Conservation (phyloP, 2,797 vertebrate species). For the Lagocephalus sceleratus region DNA sequence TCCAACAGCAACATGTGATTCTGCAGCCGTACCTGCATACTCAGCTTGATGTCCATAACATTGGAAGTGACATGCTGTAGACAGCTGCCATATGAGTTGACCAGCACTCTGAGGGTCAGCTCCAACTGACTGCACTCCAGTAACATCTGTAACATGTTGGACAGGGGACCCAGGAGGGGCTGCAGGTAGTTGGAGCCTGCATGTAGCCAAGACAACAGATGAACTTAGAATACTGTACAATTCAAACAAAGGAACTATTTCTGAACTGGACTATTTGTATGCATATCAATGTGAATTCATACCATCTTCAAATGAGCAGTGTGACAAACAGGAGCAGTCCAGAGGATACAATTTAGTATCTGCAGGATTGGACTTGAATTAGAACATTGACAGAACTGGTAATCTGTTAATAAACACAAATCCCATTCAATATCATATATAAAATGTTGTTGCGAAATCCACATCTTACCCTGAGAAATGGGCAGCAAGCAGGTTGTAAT, state of each 20-base stretch:
- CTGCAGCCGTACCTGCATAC: constrained; percentile 74
- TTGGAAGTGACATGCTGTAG: constrained; percentile 86
- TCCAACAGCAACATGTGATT: not conserved
- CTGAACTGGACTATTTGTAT: not conserved
- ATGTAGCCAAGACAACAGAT: not conserved
- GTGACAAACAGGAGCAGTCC: constrained; percentile 85
- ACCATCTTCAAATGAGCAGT: constrained; percentile 83
- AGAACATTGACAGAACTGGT: not conserved
- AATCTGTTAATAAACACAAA: not conserved
- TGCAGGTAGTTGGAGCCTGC: constrained; percentile 73
- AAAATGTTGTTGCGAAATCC: not conserved
- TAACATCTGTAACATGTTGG: constrained; percentile 83
- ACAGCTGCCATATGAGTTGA: constrained; percentile 82
- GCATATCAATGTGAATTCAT: not conserved
- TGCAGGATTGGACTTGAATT: constrained; percentile 57
- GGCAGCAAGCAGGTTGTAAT: constrained; percentile 84
- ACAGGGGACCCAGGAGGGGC: constrained; percentile 75
- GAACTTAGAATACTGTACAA: not conserved
- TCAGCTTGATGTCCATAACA: constrained; percentile 76
- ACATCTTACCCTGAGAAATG: constrained; percentile 72
- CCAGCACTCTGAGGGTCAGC: constrained; percentile 82
- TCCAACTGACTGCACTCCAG: constrained; percentile 92
- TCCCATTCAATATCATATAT: constrained; percentile 1
- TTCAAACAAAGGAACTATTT: not conserved
- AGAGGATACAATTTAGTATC: constrained; percentile 80